These are phyloP conservation scores for Monomorium pharaonis DNA, from an alignment of 1,140 invertebrate species.

Conservation along the genomic window DNA sequence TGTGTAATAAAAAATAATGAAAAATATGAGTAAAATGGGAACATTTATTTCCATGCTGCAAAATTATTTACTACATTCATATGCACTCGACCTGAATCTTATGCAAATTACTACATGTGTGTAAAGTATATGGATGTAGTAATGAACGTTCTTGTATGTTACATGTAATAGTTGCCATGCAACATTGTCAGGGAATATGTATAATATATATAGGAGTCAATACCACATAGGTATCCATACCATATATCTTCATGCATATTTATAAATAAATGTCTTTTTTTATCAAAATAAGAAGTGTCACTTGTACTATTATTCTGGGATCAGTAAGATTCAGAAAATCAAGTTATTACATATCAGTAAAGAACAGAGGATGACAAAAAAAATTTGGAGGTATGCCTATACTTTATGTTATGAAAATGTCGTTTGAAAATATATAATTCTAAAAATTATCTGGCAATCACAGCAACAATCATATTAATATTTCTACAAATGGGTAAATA, in stretches of 20 bases:
- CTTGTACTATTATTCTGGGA: background rate
- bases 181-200: background rate
- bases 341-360: background rate
- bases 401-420: background rate
- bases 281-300: background rate
- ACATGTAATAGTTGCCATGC: conserved; percentile 38
- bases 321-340: background rate
- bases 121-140: background rate
- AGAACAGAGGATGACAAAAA: background rate
- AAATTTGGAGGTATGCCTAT: background rate
- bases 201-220: background rate
- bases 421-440: conserved; percentile 11
- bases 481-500: conserved; percentile 10
- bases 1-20: conserved; percentile 23
- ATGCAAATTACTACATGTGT: background rate
- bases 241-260: conserved; percentile 41
- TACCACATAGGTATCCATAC: conserved; percentile 1
- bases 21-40: conserved; percentile 9
- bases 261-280: background rate
- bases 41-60: conserved; percentile 36
- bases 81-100: background rate
- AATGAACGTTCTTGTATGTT: conserved; percentile 17
- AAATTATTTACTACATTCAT: background rate
- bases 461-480: conserved; percentile 18
- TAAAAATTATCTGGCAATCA: conserved; percentile 5